Percentiles rank a stretch among this genome's conserved stretches.
These are phyloP conservation scores for Aphelenchoides besseyi DNA, from an alignment of 1,140 invertebrate genomes.

Conservation along the genomic window DNA sequence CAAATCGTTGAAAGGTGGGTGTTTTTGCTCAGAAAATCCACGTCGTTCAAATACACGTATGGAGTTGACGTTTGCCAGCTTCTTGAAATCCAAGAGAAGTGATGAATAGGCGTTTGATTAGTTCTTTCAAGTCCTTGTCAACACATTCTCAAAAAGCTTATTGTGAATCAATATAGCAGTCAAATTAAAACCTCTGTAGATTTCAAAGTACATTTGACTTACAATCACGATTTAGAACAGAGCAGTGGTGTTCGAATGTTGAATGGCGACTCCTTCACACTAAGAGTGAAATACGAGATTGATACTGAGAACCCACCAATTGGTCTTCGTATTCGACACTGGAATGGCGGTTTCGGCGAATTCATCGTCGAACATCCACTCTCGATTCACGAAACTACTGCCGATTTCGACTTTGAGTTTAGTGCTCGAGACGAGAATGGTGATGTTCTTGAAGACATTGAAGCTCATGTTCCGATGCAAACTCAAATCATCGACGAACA, in stretches of 20 bases:
- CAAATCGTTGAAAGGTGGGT: background rate
- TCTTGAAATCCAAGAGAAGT: background rate
- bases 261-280: background rate
- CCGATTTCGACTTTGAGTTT: conserved; percentile 9
- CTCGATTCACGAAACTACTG: background rate
- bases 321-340: conserved; percentile 3
- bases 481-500: conserved; percentile 7
- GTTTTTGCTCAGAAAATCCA: background rate
- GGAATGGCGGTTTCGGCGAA: conserved; percentile 11
- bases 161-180: too few species aligned
- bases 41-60: background rate
- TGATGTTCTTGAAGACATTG: background rate
- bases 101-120: too few species aligned
- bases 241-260: conserved; percentile 6
- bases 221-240: background rate
- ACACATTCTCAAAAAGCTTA: too few species aligned
- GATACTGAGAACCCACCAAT: background rate
- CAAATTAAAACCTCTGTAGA: background rate
- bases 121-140: too few species aligned
- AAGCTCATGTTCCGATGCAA: conserved; percentile 10
- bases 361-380: background rate
- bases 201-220: background rate
- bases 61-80: background rate
- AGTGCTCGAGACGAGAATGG: conserved; percentile 15
- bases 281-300: conserved; percentile 7